Base-by-base conservation (phyloP, 2,888 invertebrate genomes). In the Apotomis turbidana region DNA sequence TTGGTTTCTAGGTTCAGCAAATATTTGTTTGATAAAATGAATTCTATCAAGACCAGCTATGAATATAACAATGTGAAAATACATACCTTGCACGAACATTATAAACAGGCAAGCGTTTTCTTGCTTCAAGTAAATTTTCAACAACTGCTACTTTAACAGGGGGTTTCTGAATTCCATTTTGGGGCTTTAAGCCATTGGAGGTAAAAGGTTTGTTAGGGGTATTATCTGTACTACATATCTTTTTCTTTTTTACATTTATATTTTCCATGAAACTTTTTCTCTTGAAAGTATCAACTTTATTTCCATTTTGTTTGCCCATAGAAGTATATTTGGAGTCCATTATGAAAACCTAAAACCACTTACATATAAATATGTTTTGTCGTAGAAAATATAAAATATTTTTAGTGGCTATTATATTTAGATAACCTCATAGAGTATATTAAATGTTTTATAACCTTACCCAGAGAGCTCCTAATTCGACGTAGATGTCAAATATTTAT, bases 31-130 rank as follows among this genome's bases (percentile, higher is more conserved):
- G 27, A 27, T 27, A 27, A 41, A 5, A 41, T 41, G 41, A 5
- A 41, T 41, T 41, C 6, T 6, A 6, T 41, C 41, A 41, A 41
- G 1, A 6, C 6, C 5, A 41, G 41, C 41, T 41, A 41, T 5
- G 6, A 41, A 5, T 41, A 41, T 41, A 41, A 41, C 41, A n/a
- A 8, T 13, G 9, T 44, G 12, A 5, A 36, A 46, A 54, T 57
- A 71, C 67, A 52, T 78, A 93, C 94, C 93, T 90, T 75, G 87
- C 85, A 66, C 90, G 86, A 12, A 94, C 94, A 76, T 87, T 84
- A 76, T 91, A 94, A 0, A 95, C 95, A n/a, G 95, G 95, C 73
- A 95, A 79, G 27, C 86, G 84, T 78, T 87, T 91, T 38, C 94
- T 90, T 57, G 90, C 87, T 76, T 93, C 90, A 62, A 88, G 85